Conservation (phyloP, 2,888 invertebrate species). For the Caenorhabditis uteleia region DNA sequence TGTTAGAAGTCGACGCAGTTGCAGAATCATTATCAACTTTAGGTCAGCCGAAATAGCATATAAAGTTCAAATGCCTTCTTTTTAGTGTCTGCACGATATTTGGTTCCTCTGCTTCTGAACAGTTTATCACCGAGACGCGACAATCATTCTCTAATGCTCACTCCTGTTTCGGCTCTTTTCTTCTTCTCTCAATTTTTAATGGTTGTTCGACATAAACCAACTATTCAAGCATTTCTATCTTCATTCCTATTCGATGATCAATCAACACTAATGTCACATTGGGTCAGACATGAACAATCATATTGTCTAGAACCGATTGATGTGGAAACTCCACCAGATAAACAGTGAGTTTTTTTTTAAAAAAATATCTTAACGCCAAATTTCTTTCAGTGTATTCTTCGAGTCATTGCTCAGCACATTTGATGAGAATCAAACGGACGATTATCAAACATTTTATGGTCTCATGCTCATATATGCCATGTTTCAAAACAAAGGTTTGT, state of each 20-base stretch:
- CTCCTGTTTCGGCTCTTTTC: conserved; percentile 62
- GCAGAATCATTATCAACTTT: conserved; percentile 38
- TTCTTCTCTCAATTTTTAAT: conserved; percentile 61
- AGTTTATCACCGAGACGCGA: conserved; percentile 39
- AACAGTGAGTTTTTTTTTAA: not conserved
- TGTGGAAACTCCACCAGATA: conserved; percentile 3
- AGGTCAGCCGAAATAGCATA: conserved; percentile 4
- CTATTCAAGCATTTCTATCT: conserved; percentile 57
- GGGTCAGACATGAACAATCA: conserved; percentile 46
- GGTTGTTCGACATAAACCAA: conserved; percentile 46
- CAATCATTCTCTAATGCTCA: conserved; percentile 57
- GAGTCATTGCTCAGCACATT: conserved; percentile 86
- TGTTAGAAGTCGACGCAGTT: conserved; percentile 43
- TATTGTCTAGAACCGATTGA: conserved; percentile 18
- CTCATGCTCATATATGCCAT: conserved; percentile 90
- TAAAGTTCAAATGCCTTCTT: conserved; percentile 1
- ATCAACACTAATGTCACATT: conserved; percentile 39
- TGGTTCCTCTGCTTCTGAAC: conserved; percentile 43
- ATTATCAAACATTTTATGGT: conserved; percentile 89
- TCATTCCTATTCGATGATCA: conserved; percentile 63
- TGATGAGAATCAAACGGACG: conserved; percentile 84
- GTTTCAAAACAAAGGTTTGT: conserved; percentile 93
- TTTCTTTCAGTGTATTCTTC: conserved; percentile 79
- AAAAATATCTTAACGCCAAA: no score
- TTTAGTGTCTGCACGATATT: conserved; percentile 32